These are phyloP conservation scores for Brachyhypopomus occidentalis DNA, from an alignment of 2,113 vertebrate species.

Conservation along the genomic window DNA sequence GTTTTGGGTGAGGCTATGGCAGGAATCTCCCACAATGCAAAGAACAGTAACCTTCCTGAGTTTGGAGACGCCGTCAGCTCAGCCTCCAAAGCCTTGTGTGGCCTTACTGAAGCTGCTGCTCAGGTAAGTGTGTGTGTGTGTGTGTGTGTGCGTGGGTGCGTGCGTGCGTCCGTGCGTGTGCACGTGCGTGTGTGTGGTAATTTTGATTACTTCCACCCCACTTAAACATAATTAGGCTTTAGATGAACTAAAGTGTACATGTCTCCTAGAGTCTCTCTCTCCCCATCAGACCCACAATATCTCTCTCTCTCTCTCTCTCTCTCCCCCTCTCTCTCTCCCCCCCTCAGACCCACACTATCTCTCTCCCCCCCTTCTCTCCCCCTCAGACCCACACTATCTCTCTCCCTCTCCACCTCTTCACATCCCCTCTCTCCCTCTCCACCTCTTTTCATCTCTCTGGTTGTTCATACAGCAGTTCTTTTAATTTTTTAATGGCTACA, in stretches of 20 bases:
- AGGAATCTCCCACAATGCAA: constrained; percentile 96
- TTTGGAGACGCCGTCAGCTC: constrained; percentile 90
- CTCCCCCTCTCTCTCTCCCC: too few species aligned
- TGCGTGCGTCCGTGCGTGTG: background rate
- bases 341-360: background rate
- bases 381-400: background rate
- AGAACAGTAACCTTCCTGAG: constrained; percentile 92
- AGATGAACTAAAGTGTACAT: constrained; percentile 14
- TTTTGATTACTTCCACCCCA: background rate
- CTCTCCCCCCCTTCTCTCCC: background rate
- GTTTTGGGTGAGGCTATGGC: constrained; percentile 96
- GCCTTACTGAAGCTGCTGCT: constrained; percentile 92
- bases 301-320: too few species aligned
- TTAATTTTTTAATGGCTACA: background rate
- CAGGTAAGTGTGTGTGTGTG: constrained; percentile 72
- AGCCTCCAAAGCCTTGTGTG: constrained; percentile 94
- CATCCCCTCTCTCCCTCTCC: background rate
- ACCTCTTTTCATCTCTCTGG: background rate
- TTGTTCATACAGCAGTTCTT: background rate
- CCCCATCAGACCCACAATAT: too few species aligned
- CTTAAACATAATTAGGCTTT: constrained; percentile 20
- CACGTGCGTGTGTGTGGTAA: background rate
- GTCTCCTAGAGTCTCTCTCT: constrained; percentile 17
- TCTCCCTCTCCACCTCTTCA: background rate
- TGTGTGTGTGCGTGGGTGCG: background rate